These are phyloP conservation scores for Melanotaenia pygmaea DNA, from an alignment of 2,797 vertebrate species.

Conservation along the genomic window DNA sequence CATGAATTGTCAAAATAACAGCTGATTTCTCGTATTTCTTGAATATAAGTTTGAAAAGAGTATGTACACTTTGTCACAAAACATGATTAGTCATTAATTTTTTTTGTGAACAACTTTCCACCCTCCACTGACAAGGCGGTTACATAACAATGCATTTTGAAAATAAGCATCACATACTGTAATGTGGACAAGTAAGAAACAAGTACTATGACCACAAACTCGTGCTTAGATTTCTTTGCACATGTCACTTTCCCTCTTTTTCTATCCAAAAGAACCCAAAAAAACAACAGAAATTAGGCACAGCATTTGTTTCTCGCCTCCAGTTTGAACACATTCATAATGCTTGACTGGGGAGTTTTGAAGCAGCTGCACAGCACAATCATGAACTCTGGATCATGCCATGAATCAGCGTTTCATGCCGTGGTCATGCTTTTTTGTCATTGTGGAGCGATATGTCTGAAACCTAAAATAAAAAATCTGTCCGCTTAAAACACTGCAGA, in stretches of 20 bases:
- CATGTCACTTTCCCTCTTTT: conserved; percentile 48
- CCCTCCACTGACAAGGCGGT: conserved; percentile 59
- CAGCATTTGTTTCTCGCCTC: conserved; percentile 53
- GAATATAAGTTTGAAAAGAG: conserved; percentile 74
- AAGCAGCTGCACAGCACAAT: conserved; percentile 71
- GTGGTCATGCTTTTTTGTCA: conserved; percentile 70
- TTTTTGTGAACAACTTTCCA: conserved; percentile 61
- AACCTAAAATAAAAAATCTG: conserved; percentile 42
- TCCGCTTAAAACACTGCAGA: conserved; percentile 40
- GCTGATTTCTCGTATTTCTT: conserved; percentile 61
- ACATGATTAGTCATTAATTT: conserved; percentile 53
- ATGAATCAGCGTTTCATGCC: conserved; percentile 69
- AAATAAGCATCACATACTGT: conserved; percentile 43
- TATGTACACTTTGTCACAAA: conserved; percentile 84
- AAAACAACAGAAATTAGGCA: conserved; percentile 64
- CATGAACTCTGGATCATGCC: conserved; percentile 70
- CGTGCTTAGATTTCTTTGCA: conserved; percentile 41
- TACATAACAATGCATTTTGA: conserved; percentile 53
- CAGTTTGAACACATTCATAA: conserved; percentile 77
- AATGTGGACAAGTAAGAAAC: conserved; percentile 52
- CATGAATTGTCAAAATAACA: conserved; percentile 55
- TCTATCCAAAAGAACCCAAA: background rate
- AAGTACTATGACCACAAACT: conserved; percentile 39
- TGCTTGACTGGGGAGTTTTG: conserved; percentile 56
- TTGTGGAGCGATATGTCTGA: conserved; percentile 49